Evolutionary conservation across 2,113 vertebrate species (phyloP), one percentile per base, ranked within the genome.

Genomic region (Euleptes europaea): DNA sequence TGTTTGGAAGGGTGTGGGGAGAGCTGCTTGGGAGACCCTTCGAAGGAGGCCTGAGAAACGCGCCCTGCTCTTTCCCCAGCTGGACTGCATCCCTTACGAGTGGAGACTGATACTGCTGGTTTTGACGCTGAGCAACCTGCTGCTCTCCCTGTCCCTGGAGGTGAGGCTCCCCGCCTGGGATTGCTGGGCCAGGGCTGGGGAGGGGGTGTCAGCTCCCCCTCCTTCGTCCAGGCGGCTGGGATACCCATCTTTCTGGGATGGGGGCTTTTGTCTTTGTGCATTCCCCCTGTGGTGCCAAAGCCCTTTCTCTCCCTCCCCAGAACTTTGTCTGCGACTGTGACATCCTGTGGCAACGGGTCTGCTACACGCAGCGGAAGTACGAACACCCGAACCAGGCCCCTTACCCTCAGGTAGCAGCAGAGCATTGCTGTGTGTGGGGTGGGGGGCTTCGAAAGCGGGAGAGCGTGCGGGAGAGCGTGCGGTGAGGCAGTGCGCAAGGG

Each of bases 51-150:
- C 26, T 28, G 23, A n/a, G 38, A 3, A 35, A 4, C 40, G 4
- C 40, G 10, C 35, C 1, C 9, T 13, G 13, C 90, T 97, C 96
- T 0, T 95, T 94, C 26, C 91, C 94, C 80, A 94, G 82, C 0
- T 97, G 98, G 91, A 97, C 97, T 84, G 98, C 97, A 84, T 98
- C 98, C 38, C 97, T 96, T 98, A 95, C 90, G 82, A 78, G 12
- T 86, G 79, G 80, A 28, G 38, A 19, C 66, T 87, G n/a, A 17
- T 77, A 8, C 33, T 87, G 4, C 21, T 81, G 51, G 31, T 9
- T 1, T 1, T 87, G 73, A 21, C 33, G 0, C 19, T 70, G 2
- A 71, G 75, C 83, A 78, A 71, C 65, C 47, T 71, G 51, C 57
- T 51, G n/a, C 75, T 78, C 1, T 78, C 80, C 31, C 40, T 63